Percentiles rank a stretch among this genome's conserved stretches.
Conservation (phyloP, 1,140 invertebrate genomes). For the Nilaparvata lugens region DNA sequence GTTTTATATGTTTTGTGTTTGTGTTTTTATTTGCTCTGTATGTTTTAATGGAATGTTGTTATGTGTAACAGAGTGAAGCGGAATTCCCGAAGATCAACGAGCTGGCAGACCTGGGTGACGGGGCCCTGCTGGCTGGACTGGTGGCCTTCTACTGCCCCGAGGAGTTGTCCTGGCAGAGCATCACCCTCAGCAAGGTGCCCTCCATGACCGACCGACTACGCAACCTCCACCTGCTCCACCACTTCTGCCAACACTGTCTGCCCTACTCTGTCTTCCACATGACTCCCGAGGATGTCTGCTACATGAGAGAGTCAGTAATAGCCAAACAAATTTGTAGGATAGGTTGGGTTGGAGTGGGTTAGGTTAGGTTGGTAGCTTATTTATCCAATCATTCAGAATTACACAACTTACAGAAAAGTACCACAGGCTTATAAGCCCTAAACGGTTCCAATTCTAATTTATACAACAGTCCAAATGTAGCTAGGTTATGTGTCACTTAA, state of each 20-base stretch:
- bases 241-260: constrained; percentile 76
- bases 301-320: constrained; percentile 82
- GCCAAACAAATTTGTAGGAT: no score
- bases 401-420: no score
- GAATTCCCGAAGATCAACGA: constrained; percentile 45
- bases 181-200: constrained; percentile 61
- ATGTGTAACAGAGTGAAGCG: background rate
- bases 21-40: no score
- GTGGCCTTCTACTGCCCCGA: constrained; percentile 91
- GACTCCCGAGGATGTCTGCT: constrained; percentile 91
- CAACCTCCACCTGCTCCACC: constrained; percentile 82
- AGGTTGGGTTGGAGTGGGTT: no score
- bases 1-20: no score
- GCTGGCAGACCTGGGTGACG: constrained; percentile 78
- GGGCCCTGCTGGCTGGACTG: constrained; percentile 78
- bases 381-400: no score
- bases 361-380: no score
- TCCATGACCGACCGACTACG: constrained; percentile 82
- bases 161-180: constrained; percentile 64
- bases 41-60: no score
- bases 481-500: no score
- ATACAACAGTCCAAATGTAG: no score
- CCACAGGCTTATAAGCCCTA: no score
- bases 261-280: constrained; percentile 90
- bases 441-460: no score